Base-by-base conservation (phyloP, 2,797 vertebrate species). In the Sebastes nivosus region DNA sequence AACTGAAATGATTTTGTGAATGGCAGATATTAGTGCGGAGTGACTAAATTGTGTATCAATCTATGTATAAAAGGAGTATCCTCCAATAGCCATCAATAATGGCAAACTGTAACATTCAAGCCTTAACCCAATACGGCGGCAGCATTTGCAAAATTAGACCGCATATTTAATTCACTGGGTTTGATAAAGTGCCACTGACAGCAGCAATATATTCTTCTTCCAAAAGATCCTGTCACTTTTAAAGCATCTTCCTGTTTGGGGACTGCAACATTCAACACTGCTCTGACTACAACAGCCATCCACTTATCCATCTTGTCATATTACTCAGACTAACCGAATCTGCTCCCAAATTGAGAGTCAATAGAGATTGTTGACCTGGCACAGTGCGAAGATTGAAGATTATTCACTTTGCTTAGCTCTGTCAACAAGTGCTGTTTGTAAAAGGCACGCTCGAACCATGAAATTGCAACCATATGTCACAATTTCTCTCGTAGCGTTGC, bases 261-360 rank as follows among this genome's bases (percentile, higher is more conserved):
- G 61, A 73, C 71, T 52, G 59, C 75, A 71, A 38, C 75, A 52
- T 81, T 86, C 80, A 81, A 20, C 61, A 27, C 55, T 13, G 67
- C 73, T 88, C 42, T 50, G 27, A 67, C 67, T 55, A 68, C 69
- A 81, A 52, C 75, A 81, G 58, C 58, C 76, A 72, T 75, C 72
- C 55, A 83, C 68, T 88, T 85, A 87, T 88, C 79, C 81, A 63
- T 89, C 83, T 87, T 91, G 82, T 92, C 87, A 77, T 75, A 90
- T 85, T 89, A 88, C 84, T 75, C 60, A 74, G 55, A 80, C 83
- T 85, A 89, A 91, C 87, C 18, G 24, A 88, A 88, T 89, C 84
- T 89, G 72, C 80, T 71, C 46, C 72, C 71, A 88, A 86, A 88
- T 82, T 85, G 86, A 80, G 82, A 87, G 88, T 86, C 85, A 83